A percentile compares a stretch with the other conserved stretches of the same genome.
Evolutionary conservation across 2,888 invertebrate genomes (phyloP).

Genomic region (Cheilosia soror): DNA sequence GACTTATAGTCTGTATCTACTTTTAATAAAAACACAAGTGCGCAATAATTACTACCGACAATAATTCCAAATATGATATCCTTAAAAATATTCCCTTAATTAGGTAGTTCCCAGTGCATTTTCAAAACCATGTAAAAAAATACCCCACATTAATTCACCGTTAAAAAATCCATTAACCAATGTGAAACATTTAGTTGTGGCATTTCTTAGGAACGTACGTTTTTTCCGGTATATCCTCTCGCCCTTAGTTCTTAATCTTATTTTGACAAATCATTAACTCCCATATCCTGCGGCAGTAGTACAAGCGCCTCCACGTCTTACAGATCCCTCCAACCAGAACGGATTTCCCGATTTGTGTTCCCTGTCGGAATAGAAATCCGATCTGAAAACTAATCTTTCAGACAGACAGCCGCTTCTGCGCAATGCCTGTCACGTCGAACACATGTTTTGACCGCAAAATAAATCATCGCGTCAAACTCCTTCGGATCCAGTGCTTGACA

Average conservation of each 20-base stretch:
- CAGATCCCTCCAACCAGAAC: constrained; percentile 62
- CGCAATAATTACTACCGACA: background rate
- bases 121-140: constrained; percentile 4
- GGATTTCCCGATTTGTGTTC: constrained; percentile 57
- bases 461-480: constrained; percentile 81
- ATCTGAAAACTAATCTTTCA: constrained; percentile 66
- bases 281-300: constrained; percentile 69
- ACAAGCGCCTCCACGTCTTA: constrained; percentile 66
- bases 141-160: constrained; percentile 51
- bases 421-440: constrained; percentile 83
- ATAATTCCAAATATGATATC: constrained; percentile 9
- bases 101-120: background rate
- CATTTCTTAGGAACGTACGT: constrained; percentile 57
- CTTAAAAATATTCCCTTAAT: constrained; percentile 18
- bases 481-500: constrained; percentile 68
- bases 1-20: constrained; percentile 4
- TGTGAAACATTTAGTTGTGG: constrained; percentile 28
- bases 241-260: constrained; percentile 67
- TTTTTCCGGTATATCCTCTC: constrained; percentile 58
- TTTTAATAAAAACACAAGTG: background rate
- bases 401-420: constrained; percentile 51
- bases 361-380: constrained; percentile 54
- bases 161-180: constrained; percentile 65
- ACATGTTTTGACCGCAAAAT: constrained; percentile 84
- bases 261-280: constrained; percentile 76